Evolutionary conservation across 2,888 invertebrate genomes (phyloP).

Genomic region (Drosophila emarginata): DNA sequence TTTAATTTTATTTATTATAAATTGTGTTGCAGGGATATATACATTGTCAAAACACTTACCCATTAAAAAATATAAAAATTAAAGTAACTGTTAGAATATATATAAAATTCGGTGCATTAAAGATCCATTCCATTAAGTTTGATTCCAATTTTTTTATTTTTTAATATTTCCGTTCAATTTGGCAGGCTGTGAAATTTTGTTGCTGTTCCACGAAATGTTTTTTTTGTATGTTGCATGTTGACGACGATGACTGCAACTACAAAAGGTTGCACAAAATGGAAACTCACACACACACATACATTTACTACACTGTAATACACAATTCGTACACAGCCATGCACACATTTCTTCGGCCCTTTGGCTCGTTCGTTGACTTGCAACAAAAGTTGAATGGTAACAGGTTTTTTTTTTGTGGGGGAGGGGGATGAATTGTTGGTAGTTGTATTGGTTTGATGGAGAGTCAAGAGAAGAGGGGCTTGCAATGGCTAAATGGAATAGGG

Average conservation of each 20-base stretch:
- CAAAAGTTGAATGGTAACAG: constrained; percentile 32
- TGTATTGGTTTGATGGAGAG: background rate
- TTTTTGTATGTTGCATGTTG: constrained; percentile 13
- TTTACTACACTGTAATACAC: background rate
- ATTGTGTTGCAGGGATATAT: no score
- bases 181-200: constrained; percentile 43
- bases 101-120: background rate
- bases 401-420: background rate
- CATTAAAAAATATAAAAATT: no score
- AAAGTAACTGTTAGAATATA: background rate
- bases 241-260: constrained; percentile 12
- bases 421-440: background rate
- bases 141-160: background rate
- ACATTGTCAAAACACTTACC: no score
- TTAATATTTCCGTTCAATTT: constrained; percentile 62
- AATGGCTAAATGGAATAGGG: background rate
- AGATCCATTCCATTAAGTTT: background rate
- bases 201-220: constrained; percentile 15
- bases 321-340: constrained; percentile 15
- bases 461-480: background rate
- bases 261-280: constrained; percentile 35
- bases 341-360: constrained; percentile 9
- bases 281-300: constrained; percentile 15
- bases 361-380: constrained; percentile 60
- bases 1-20: no score